Base-by-base conservation (phyloP, 2,113 vertebrate species). In the Channa argus region DNA sequence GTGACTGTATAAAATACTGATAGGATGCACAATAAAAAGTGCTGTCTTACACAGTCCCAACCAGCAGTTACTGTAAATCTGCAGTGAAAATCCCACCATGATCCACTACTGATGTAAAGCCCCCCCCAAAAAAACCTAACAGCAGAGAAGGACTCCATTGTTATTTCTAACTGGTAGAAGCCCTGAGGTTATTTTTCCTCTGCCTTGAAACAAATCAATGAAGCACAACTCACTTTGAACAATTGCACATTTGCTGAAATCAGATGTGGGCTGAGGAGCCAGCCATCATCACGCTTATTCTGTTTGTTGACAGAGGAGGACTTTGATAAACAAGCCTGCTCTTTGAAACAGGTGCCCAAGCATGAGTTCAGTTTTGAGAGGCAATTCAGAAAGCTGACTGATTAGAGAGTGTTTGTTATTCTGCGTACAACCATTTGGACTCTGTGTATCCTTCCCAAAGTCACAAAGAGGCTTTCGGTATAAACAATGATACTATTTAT, bases 161-260 rank as follows among this genome's bases (percentile, higher is more conserved):
- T 92, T 92, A 91, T 92, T 92, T 91, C 86, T 85, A 86, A 88
- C 87, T 71, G 78, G 80, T 91, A 89, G 84, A 92, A 90, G 89
- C 91, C 92, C 89, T 13, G 86, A 71, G 89, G 91, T 90, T 92
- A 91, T 92, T 92, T 91, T 85, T 86, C 80, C 83, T 78, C 88
- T 90, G 90, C 84, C 90, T 92, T 91, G 91, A 92, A 93, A 93
- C 89, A 90, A 93, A 93, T 93, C 91, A 92, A 92, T 92, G 89
- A 86, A 89, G 84, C 89, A 86, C 80, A 81, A 77, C 84, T 91
- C 85, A 88, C 91, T 92, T 93, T 92, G 91, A 93, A 93, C 90
- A 92, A 91, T 71, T 82, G 86, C 84, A 86, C 91, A 87, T 91
- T 91, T 90, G 85, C 80, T 83, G 88, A 91, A 88, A 92, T 91